phyloP scores from a whole-genome alignment of 2,888 invertebrate genomes.

The Pandemis heparana region DNA sequence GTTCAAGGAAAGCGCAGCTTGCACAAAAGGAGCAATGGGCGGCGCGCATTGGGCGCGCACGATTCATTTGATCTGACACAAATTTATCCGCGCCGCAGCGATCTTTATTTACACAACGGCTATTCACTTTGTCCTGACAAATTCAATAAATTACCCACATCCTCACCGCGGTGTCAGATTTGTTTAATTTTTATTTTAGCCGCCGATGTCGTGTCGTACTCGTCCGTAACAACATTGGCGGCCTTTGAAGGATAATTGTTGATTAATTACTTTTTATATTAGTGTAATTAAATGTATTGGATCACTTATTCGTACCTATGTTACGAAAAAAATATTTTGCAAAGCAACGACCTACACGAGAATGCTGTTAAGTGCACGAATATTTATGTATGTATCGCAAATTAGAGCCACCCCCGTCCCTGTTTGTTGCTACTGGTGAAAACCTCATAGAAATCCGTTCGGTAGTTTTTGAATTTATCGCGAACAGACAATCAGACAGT shows the following conservation, averaged over 20 bases:
- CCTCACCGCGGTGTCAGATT: slow-evolving; percentile 70
- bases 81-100: slow-evolving; percentile 80
- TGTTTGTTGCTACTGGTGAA: too few species aligned
- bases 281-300: not conserved
- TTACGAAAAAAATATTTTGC: too few species aligned
- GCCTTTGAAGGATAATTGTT: slow-evolving; percentile 35
- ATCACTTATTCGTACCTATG: too few species aligned
- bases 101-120: slow-evolving; percentile 81
- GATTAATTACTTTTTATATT: not conserved
- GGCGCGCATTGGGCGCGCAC: slow-evolving; percentile 70
- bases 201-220: slow-evolving; percentile 72
- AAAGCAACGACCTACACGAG: too few species aligned
- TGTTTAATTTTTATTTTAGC: slow-evolving; percentile 77
- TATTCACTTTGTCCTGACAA: slow-evolving; percentile 83
- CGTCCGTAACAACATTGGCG: slow-evolving; percentile 74
- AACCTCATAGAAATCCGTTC: too few species aligned
- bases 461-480: too few species aligned
- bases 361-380: too few species aligned
- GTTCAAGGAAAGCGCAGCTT: slow-evolving; percentile 42
- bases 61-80: slow-evolving; percentile 85
- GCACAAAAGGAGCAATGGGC: slow-evolving; percentile 79
- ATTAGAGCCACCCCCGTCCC: too few species aligned
- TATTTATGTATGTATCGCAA: too few species aligned
- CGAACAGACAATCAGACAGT: too few species aligned
- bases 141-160: slow-evolving; percentile 86